phyloP scores from a whole-genome alignment of 2,888 invertebrate species.

The Spodoptera littoralis region DNA sequence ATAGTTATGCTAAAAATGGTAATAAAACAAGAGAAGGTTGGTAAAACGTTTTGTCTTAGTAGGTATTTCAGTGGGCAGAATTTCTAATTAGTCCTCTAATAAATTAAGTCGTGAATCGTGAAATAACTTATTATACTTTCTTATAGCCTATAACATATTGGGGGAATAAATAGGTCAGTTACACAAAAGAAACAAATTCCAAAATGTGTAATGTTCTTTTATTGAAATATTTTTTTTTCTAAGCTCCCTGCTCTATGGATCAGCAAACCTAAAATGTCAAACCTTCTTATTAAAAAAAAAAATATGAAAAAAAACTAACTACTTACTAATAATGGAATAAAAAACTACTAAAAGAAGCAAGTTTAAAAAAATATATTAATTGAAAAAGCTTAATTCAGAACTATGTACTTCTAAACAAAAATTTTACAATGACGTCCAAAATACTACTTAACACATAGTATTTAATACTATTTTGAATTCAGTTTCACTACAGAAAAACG shows the following conservation, averaged over 20 bases:
- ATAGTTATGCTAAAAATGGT: slow-evolving; percentile 17
- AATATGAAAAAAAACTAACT: slow-evolving; percentile 4
- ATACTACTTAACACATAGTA: too few relatives aligned
- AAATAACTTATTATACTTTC: neutral
- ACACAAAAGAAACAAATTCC: slow-evolving; percentile 52
- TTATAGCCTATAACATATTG: neutral
- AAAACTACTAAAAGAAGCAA: neutral
- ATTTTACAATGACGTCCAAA: too few relatives aligned
- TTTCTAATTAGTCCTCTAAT: neutral
- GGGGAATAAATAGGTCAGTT: slow-evolving; percentile 31
- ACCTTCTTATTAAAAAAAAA: slow-evolving; percentile 6
- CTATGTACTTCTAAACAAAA: too few relatives aligned
- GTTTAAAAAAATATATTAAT: neutral
- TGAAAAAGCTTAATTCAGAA: too few relatives aligned
- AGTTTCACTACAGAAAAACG: too few relatives aligned
- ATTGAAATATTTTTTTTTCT: slow-evolving; percentile 17
- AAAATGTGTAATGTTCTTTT: slow-evolving; percentile 17
- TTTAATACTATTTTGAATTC: too few relatives aligned
- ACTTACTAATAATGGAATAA: neutral
- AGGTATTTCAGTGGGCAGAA: slow-evolving; percentile 1
- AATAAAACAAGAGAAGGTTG: slow-evolving; percentile 5
- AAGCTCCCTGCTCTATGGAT: slow-evolving; percentile 28
- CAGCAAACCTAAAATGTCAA: slow-evolving; percentile 47
- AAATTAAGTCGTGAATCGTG: too few relatives aligned
- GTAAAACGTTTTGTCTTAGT: neutral